Base-by-base conservation (phyloP, 2,797 vertebrate genomes). In the Pangasius sanitwongsei region DNA sequence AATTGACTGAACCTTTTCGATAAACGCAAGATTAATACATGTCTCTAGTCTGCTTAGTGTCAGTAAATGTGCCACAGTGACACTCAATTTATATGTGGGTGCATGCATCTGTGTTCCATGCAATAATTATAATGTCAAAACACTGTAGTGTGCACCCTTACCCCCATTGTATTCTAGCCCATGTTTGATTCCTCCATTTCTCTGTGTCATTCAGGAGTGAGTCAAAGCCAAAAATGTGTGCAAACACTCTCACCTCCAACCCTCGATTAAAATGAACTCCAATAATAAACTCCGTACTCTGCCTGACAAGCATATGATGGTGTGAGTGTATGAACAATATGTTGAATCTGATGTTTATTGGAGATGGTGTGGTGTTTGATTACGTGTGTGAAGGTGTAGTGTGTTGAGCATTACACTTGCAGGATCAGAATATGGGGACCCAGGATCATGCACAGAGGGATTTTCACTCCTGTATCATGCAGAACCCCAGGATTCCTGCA, bases 171-270 rank as follows among this genome's bases (percentile, higher is more conserved):
- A 70, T 61, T 74, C 28, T 18, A 53, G 55, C n/a, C 48, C 15
- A 8, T 57, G 13, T 77, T 55, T 77, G 48, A 59, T 65, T 77
- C 44, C 37, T 67, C 61, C 28, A 41, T 37, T 20, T 69, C 9
- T 86, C 15, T 86, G 57, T 82, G 69, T 86, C 88, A 87, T 2
- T 89, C 86, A 81, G 83, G 75, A 86, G 82, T 57, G 61, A 89
- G 53, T 89, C 48, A 57, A 59, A 28, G 83, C 75, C 31, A 83
- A 83, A 78, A 85, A 75, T 84, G 81, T 77, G 55, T 83, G 81
- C 57, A 83, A 75, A 48, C 81, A 65, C 81, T 83, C 57, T 65
- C 34, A 48, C 9, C 59, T 67, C 55, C 48, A 53, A 70, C 48
- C 61, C 63, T 70, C 9, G 7, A 55, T 31, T 2, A 28, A 70